A percentile compares a stretch with the other conserved stretches of the same genome.
Conservation (phyloP, 2,113 vertebrate species). For the Addax nasomaculatus region DNA sequence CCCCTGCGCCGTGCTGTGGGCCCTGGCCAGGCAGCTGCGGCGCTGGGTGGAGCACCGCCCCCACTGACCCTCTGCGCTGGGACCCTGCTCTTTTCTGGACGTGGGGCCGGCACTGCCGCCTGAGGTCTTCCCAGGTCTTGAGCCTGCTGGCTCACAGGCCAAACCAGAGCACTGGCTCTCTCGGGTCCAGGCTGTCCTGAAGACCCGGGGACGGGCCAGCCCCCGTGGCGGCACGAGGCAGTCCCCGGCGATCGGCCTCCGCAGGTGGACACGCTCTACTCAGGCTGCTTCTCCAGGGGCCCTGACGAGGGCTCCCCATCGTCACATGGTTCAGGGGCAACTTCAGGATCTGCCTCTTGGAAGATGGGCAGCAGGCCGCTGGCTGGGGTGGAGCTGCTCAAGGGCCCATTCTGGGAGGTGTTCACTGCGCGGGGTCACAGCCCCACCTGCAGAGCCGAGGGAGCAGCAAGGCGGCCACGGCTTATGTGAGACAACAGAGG, state of each 20-base stretch:
- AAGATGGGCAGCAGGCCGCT: rapidly evolving
- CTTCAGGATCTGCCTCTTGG: background rate
- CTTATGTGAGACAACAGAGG: background rate
- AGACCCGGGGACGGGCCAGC: background rate
- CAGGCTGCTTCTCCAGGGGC: background rate
- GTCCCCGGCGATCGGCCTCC: background rate
- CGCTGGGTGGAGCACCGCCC: rapidly evolving
- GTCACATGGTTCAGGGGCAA: rapidly evolving
- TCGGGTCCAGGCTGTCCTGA: background rate
- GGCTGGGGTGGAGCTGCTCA: rapidly evolving
- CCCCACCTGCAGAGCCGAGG: background rate
- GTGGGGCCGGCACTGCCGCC: background rate
- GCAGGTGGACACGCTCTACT: rapidly evolving
- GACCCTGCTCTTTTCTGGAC: too few relatives aligned
- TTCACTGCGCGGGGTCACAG: rapidly evolving
- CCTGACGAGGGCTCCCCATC: rapidly evolving
- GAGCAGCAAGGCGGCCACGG: background rate
- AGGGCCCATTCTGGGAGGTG: background rate
- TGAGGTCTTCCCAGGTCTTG: background rate
- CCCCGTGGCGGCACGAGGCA: rapidly evolving
- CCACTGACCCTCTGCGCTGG: background rate
- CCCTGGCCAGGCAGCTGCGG: background rate
- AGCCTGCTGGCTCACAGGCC: background rate
- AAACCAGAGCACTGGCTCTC: background rate
- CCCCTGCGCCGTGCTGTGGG: background rate